Base-by-base conservation (phyloP, 23 tunicate species). In the Clavelina lepadiformis region DNA sequence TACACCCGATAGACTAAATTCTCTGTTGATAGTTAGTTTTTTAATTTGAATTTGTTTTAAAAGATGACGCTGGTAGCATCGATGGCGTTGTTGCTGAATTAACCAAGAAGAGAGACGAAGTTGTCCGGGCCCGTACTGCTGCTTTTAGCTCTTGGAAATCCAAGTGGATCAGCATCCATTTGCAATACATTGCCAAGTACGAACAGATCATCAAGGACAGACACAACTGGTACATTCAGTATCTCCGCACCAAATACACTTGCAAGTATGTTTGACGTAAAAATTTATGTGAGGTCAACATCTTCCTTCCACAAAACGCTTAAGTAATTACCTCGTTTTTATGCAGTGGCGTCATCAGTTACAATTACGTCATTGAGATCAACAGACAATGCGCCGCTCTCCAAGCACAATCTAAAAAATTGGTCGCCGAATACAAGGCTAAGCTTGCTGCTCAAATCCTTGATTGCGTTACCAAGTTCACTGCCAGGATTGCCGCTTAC, bases 151-250 rank as follows among this genome's bases (percentile, higher is more conserved):
- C 71, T 63, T 63, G 80, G 71, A 74, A 63, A 63, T 25, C 29
- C 56, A 33, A 33, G 28, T 74, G 80, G 80, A 49, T 74, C 37
- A 24, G 53, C 6, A 62, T 32, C 71, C 63, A 50, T 63, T 33
- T 51, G 35, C 26, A 63, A 6, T 74, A 74, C 80, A 51, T 58
- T 45, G 57, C 50, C 20, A 63, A 23, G 5, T 74, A 35, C 71
- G 53, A 44, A 36, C 28, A 34, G 5, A 62, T 62, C 41, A 58
- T 74, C 71, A 34, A 33, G 5, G 71, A 63, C 19, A 74, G 80
- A 74, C 80, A 74, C 46, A 24, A 13, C 32, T 62, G 35, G 56
- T 59, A 59, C 62, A 19, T 24, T 57, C 3, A 11, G 2, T 46
- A 25, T 28, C 57, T 23, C 3, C n/a, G 45, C 6, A 4, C 5